A percentile compares a stretch with the other conserved stretches of the same genome.
Conservation (phyloP, 2,888 invertebrate species). For the Trissonchulus sp. region DNA sequence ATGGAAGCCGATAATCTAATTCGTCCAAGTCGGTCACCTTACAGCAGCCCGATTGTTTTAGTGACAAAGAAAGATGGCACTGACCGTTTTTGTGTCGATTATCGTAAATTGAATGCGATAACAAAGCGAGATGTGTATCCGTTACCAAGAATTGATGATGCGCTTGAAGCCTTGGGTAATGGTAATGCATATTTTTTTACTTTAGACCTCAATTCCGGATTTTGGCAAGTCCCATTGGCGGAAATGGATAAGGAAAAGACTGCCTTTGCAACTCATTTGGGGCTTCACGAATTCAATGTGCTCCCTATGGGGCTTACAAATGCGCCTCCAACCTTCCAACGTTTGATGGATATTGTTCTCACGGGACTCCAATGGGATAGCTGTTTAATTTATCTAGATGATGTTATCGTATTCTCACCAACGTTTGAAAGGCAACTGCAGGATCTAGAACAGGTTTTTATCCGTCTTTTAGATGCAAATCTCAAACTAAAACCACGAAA, state of each 20-base stretch:
- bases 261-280: constrained; percentile 35
- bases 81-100: too few species aligned
- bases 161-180: constrained; percentile 30
- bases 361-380: constrained; percentile 32
- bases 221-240: constrained; percentile 34
- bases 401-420: constrained; percentile 36
- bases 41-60: too few species aligned
- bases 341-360: constrained; percentile 38
- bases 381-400: constrained; percentile 37
- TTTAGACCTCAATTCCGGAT: constrained; percentile 36
- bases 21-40: too few species aligned
- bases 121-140: constrained; percentile 33
- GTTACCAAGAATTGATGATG: constrained; percentile 34
- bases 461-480: too few species aligned
- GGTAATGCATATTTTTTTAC: constrained; percentile 35
- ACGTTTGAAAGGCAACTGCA: neutral
- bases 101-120: constrained; percentile 33
- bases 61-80: too few species aligned
- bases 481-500: too few species aligned
- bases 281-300: constrained; percentile 35
- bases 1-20: too few species aligned
- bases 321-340: constrained; percentile 38
- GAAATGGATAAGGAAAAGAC: constrained; percentile 35
- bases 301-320: constrained; percentile 39
- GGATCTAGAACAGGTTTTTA: constrained; percentile 5